Percentiles rank a stretch among this genome's conserved stretches.
phyloP scores from a whole-genome alignment of 1,140 invertebrate genomes.

The Belonocnema kinseyi region DNA sequence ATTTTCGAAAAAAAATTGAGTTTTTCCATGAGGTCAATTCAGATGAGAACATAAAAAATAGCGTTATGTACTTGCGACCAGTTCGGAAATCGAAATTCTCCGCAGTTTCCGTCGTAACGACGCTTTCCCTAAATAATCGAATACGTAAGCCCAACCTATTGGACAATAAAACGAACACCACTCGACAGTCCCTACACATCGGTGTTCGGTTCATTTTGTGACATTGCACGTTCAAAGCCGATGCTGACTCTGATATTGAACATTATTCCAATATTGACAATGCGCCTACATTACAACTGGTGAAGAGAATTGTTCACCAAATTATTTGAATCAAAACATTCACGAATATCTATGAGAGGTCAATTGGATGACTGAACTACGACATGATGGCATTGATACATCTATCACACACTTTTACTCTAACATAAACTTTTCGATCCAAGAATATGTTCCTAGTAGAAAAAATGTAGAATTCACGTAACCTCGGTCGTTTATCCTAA shows the following conservation, averaged over 20 bases:
- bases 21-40: background rate
- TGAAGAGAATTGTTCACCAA: conserved; percentile 3
- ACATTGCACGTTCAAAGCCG: conserved; percentile 38
- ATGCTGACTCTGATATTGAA: conserved; percentile 48
- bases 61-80: background rate
- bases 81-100: conserved; percentile 8
- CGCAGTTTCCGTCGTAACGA: conserved; percentile 18
- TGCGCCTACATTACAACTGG: conserved; percentile 31
- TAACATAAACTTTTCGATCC: no score
- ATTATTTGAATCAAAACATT: conserved; percentile 11
- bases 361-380: no score
- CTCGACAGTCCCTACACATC: background rate
- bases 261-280: conserved; percentile 54
- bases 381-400: no score
- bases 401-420: no score
- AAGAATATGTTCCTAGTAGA: no score
- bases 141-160: conserved; percentile 17
- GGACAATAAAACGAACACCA: conserved; percentile 24
- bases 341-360: no score
- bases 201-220: conserved; percentile 10
- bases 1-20: background rate
- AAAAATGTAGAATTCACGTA: no score
- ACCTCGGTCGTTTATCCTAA: no score
- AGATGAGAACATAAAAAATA: background rate
- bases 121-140: conserved; percentile 25